Evolutionary conservation across 2,888 invertebrate genomes (phyloP).

Genomic region (Hypselothyrea guttata): DNA sequence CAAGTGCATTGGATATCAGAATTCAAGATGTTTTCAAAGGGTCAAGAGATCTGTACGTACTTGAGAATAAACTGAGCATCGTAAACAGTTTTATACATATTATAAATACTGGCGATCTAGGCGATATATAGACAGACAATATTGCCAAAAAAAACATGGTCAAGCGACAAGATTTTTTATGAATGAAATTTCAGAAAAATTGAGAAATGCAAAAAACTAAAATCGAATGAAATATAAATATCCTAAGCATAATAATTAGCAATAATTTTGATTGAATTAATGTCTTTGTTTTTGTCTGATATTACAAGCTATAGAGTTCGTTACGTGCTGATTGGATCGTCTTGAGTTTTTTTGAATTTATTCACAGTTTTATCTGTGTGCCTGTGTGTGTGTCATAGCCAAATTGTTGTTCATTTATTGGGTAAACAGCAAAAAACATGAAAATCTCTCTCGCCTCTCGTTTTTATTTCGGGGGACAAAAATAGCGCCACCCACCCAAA

Average conservation of each 20-base stretch:
- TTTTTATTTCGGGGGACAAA: conserved; percentile 47
- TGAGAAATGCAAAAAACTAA: too few species aligned
- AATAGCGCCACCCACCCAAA: conserved; percentile 72
- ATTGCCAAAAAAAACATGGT: conserved; percentile 48
- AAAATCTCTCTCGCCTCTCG: conserved; percentile 55
- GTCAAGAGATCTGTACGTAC: conserved; percentile 9
- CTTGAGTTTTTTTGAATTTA: not conserved
- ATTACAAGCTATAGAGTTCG: not conserved
- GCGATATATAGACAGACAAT: conserved; percentile 16
- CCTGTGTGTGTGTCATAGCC: conserved; percentile 29
- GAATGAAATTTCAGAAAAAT: conserved; percentile 55
- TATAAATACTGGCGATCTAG: conserved; percentile 11
- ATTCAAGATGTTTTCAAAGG: conserved; percentile 22
- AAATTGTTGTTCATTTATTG: conserved; percentile 51
- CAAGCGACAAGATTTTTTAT: conserved; percentile 51
- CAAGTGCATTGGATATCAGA: not conserved
- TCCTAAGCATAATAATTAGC: too few species aligned
- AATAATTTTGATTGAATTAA: too few species aligned
- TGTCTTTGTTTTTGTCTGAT: too few species aligned
- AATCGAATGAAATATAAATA: too few species aligned
- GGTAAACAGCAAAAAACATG: conserved; percentile 68
- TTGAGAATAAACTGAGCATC: conserved; percentile 31
- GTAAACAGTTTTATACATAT: conserved; percentile 32
- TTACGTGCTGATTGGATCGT: conserved; percentile 19
- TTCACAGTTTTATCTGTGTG: not conserved